These are phyloP conservation scores for Bujurquina vittata DNA, from an alignment of 2,113 vertebrate species.

Conservation along the genomic window DNA sequence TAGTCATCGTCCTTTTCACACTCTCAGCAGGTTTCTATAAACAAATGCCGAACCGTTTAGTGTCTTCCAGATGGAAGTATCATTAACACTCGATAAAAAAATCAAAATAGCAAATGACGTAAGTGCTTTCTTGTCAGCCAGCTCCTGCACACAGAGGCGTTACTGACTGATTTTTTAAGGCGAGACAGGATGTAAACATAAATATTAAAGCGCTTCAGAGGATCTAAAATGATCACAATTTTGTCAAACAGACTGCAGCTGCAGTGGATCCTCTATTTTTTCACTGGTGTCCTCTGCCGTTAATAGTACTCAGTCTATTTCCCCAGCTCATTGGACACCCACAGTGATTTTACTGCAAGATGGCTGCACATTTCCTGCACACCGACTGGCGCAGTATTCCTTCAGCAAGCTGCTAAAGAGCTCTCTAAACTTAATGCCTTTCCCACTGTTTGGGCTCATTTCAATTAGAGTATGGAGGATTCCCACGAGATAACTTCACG, in stretches of 20 bases:
- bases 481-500: neutral
- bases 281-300: neutral
- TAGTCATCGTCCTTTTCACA: constrained; percentile 50
- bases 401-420: constrained; percentile 17
- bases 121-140: neutral
- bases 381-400: neutral
- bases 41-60: constrained; percentile 27
- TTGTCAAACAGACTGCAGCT: neutral
- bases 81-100: neutral
- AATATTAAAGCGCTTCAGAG: neutral
- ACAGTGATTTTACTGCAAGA: constrained; percentile 29
- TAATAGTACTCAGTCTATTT: constrained; percentile 33
- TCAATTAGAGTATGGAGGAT: constrained; percentile 29
- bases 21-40: constrained; percentile 41
- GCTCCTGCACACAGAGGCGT: neutral
- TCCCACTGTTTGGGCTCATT: constrained; percentile 35
- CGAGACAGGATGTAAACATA: neutral
- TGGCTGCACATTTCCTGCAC: constrained; percentile 19
- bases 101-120: constrained; percentile 9
- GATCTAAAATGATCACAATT: neutral
- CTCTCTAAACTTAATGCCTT: constrained; percentile 21
- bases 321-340: constrained; percentile 17
- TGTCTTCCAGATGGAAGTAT: constrained; percentile 36
- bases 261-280: neutral
- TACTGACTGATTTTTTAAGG: neutral